These are phyloP conservation scores for pig (Sus scrofa) DNA, from an alignment of 2,113 vertebrate genomes.

Conservation along the genomic window DNA sequence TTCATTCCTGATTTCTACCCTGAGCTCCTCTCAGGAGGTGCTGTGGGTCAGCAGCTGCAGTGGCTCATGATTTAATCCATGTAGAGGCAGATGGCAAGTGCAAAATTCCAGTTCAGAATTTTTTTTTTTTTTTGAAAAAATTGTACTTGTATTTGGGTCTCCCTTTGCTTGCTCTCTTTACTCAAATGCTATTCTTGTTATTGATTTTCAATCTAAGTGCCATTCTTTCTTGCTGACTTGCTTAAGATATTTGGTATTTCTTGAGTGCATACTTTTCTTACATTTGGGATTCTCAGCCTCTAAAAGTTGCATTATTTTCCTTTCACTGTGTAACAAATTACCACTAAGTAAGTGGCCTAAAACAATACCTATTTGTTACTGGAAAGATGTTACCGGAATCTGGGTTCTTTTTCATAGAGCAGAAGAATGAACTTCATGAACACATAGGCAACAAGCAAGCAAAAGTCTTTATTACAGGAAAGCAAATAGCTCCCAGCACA, in stretches of 20 bases:
- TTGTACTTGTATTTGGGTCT: neutral
- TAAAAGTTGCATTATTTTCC: neutral
- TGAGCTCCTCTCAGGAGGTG: no score
- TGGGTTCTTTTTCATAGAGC: no score
- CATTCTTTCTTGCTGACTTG: constrained; percentile 23
- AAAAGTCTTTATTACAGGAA: no score
- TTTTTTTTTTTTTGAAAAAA: neutral
- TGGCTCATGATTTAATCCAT: no score
- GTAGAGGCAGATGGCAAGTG: no score
- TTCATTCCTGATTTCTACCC: no score
- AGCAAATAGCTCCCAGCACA: no score
- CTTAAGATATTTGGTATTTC: neutral
- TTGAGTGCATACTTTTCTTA: neutral
- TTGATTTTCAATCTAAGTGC: neutral
- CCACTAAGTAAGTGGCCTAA: neutral
- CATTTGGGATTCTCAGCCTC: neutral
- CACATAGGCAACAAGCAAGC: no score
- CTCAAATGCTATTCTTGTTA: neutral
- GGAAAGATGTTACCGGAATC: no score
- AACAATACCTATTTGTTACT: neutral
- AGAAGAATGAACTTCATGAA: no score
- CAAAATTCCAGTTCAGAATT: neutral
- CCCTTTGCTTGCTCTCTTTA: neutral
- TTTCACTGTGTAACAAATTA: neutral
- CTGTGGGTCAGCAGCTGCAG: no score